Evolutionary conservation across 2,113 vertebrate genomes (phyloP), one percentile per base, ranked within the genome.

Genomic region (Scophthalmus maximus): DNA sequence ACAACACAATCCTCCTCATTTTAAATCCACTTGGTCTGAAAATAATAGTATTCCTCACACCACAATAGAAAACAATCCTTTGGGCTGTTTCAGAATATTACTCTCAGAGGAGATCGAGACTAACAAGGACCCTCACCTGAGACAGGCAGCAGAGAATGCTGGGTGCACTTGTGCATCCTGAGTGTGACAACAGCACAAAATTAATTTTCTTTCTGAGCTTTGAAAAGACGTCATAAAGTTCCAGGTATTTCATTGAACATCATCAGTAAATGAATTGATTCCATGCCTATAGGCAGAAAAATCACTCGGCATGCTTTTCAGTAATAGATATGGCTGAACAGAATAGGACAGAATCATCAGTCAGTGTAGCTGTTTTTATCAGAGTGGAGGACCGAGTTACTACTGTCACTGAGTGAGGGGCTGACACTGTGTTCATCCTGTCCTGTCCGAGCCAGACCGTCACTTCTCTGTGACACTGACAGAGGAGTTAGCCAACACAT

Each of bases 141-240:
- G 27, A 26, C 14, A 25, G 32, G 15, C 23, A 23, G 30, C 60
- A 69, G 58, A 63, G 63, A 65, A 76, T 73, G 40, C 23, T 72
- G 58, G 52, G 29, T n/a, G 11, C 32, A 63, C n/a, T 74, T 57
- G 29, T 72, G 14, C 14, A 50, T 36, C 20, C 56, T 7, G 8
- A 67, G 9, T 56, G 25, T 36, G 47, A 22, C 23, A 20, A 46
- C 42, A 15, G 30, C 14, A 18, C 7, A 34, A 44, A 34, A 53
- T 44, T 27, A 27, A 64, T 72, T 72, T 61, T 62, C 1, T 8
- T 44, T n/a, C 44, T 18, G 8, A 34, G 17, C 62, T 62, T 30
- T 30, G 46, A 67, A 34, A 15, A 34, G 2, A 68, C 42, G 32
- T 50, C 27, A 56, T 32, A 18, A 52, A 23, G 18, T 47, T 50